Conservation (phyloP, 2,888 invertebrate genomes). For the Cordylochernes scorpioides region DNA sequence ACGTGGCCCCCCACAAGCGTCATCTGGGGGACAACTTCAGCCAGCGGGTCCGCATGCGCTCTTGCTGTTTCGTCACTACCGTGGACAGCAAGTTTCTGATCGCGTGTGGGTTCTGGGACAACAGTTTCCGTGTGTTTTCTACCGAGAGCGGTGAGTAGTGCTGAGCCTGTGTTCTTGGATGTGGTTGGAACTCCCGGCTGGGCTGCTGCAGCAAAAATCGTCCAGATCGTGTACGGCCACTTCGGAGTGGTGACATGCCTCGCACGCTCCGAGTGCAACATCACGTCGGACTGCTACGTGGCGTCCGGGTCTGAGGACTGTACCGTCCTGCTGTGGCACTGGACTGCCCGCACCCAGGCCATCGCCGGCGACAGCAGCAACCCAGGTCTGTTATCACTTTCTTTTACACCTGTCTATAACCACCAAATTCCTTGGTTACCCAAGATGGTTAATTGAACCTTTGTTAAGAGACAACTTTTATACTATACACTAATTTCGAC, state of each 20-base stretch:
- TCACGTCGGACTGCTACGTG: conserved; percentile 95
- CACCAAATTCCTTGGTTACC: no score
- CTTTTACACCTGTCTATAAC: no score
- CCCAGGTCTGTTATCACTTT: conserved; percentile 13
- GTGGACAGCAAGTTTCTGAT: conserved; percentile 87
- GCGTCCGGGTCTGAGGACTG: conserved; percentile 95
- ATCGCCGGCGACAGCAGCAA: conserved; percentile 59
- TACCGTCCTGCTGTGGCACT: conserved; percentile 93
- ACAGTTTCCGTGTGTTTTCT: conserved; percentile 88
- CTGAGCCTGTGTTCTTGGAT: neutral
- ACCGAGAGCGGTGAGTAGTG: conserved; percentile 56
- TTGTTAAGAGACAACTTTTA: no score
- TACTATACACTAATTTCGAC: no score
- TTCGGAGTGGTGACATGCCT: conserved; percentile 95
- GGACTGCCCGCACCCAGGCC: conserved; percentile 85
- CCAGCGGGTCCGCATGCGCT: conserved; percentile 69
- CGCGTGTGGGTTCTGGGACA: conserved; percentile 98
- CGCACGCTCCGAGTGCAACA: conserved; percentile 88
- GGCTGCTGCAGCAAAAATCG: conserved; percentile 52
- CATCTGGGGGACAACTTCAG: conserved; percentile 95
- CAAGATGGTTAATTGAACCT: no score
- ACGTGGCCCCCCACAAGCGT: conserved; percentile 35
- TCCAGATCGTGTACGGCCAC: conserved; percentile 94
- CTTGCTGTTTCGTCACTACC: conserved; percentile 88
- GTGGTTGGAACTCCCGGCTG: conserved; percentile 1